Evolutionary conservation across 2,113 vertebrate genomes (phyloP), one percentile per base, ranked within the genome.

Genomic region (Semnornis frantzii): DNA sequence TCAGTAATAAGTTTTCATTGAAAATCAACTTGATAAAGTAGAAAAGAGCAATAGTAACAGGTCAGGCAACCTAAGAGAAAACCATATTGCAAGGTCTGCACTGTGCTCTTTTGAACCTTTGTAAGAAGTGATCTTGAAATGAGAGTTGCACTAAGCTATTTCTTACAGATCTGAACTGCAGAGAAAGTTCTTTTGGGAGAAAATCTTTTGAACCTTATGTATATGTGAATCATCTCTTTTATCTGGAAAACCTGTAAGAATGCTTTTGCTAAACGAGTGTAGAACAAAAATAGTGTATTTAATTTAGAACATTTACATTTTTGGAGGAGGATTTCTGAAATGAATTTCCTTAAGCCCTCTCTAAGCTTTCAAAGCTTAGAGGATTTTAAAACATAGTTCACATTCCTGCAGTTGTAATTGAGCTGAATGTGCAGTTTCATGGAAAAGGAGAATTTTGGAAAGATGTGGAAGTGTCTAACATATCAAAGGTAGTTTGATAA

Each of bases 31-130:
- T n/a, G 17, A 63, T 37, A 82, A 92, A 95, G 54, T 24, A 55
- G 80, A 85, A 90, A 64, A 64, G 34, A 82, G 7, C 46, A 85
- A 31, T 31, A 72, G 19, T 58, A 87, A 66, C 33, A 65, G 42
- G 19, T 39, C 23, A 79, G 30, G 39, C 18, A 82, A 89, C 21
- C 11, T 69, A 81, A 37, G 59, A 88, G 20, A 84, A 77, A 85
- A 80, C 9, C 9, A 33, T 55, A 58, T 74, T 84, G 33, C 28
- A 46, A 75, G 74, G 27, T 62, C 31, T 92, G 21, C 39, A 57
- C 24, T 75, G 9, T 74, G 70, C 27, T 93, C 68, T 89, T 93
- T 89, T 70, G 68, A 92, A 92, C 71, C 60, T 74, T 89, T 55
- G 23, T 75, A 59, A 93, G 58, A 92, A 55, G 10, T 20, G n/a